Percentiles rank a stretch among this genome's conserved stretches.
These are phyloP conservation scores for Acanthosepion pharaonis DNA, from an alignment of 2,888 invertebrate species.

Conservation along the genomic window DNA sequence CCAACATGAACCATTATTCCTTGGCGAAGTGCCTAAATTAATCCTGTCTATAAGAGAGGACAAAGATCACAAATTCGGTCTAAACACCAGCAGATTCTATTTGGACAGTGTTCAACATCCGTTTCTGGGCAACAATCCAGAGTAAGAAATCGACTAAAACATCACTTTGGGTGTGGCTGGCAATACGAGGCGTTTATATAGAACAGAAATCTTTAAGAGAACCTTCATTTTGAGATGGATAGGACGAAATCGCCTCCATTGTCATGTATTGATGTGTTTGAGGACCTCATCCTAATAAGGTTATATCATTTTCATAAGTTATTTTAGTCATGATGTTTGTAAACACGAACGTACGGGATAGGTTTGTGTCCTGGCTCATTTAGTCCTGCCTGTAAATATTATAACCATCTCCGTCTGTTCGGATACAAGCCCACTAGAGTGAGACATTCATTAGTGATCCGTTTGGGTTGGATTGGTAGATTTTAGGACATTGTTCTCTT, in stretches of 20 bases:
- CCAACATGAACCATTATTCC: no score
- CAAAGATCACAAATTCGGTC: neutral
- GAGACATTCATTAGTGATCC: no score
- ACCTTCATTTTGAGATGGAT: neutral
- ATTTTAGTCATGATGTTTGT: neutral
- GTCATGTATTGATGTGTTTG: neutral
- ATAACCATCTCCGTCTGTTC: no score
- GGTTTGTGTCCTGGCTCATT: neutral
- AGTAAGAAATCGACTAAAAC: neutral
- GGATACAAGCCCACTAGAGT: no score
- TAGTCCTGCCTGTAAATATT: neutral
- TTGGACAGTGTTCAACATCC: neutral
- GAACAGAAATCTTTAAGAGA: neutral
- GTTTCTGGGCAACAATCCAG: neutral
- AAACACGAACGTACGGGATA: neutral
- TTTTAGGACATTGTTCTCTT: no score
- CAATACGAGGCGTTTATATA: neutral
- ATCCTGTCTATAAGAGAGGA: neutral
- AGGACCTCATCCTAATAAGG: neutral
- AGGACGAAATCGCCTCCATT: neutral
- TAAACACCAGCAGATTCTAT: neutral
- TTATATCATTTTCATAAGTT: neutral
- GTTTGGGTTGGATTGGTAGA: no score
- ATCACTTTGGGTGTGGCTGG: neutral
- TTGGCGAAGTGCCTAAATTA: no score